These are phyloP conservation scores for Clarias macrocephalus DNA, from an alignment of 2,113 vertebrate species.

Conservation along the genomic window DNA sequence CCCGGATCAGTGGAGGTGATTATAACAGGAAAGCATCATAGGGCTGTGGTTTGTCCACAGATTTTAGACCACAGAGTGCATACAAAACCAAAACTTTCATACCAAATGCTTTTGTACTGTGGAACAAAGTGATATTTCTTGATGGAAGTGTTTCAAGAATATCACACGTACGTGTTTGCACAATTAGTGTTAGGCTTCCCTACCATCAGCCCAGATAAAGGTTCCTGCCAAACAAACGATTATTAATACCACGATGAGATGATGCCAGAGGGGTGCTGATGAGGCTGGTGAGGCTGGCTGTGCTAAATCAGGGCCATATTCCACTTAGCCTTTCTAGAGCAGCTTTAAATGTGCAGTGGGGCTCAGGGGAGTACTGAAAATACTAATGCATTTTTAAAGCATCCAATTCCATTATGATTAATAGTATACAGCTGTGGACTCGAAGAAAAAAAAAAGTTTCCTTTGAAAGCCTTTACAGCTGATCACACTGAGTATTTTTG, in stretches of 20 bases:
- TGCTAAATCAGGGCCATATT: conserved; percentile 43
- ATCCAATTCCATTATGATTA: conserved; percentile 38
- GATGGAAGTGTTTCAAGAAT: background rate
- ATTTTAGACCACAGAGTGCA: background rate
- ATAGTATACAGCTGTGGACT: conserved; percentile 44
- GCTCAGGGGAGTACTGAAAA: conserved; percentile 39
- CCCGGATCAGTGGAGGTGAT: background rate
- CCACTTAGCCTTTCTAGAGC: conserved; percentile 37
- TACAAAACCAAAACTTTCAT: background rate
- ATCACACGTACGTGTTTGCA: conserved; percentile 31
- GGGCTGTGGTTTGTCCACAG: background rate
- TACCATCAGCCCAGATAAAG: conserved; percentile 8
- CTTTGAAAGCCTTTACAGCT: conserved; percentile 36
- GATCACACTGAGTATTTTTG: conserved; percentile 18
- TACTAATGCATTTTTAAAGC: conserved; percentile 46
- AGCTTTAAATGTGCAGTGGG: conserved; percentile 31
- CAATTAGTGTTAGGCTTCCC: background rate
- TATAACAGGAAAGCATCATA: background rate
- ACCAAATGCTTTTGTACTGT: background rate
- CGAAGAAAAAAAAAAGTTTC: conserved; percentile 22
- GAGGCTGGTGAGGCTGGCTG: conserved; percentile 31
- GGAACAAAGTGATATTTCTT: background rate
- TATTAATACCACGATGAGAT: conserved; percentile 38
- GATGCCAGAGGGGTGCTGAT: conserved; percentile 22
- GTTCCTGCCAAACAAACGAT: conserved; percentile 41